phyloP scores from a whole-genome alignment of 2,888 invertebrate genomes.

The Pseudoips prasinana region DNA sequence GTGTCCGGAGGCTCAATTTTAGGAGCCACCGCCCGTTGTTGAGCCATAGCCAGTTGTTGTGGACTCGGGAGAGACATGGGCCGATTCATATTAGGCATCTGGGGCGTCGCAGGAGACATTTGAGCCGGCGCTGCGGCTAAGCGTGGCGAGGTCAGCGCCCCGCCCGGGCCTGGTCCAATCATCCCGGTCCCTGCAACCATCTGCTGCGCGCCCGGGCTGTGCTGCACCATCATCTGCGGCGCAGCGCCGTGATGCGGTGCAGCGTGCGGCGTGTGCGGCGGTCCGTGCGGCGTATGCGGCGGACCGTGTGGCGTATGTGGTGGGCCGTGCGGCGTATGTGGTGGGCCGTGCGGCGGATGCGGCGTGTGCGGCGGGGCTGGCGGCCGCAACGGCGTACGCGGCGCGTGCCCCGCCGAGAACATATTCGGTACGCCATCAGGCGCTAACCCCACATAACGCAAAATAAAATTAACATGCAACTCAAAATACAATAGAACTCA shows the following conservation, averaged over 20 bases:
- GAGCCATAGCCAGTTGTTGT: conserved; percentile 66
- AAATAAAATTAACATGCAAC: conserved; percentile 50
- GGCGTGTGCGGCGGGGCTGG: conserved; percentile 56
- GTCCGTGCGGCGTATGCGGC: conserved; percentile 61
- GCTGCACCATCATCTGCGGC: conserved; percentile 45
- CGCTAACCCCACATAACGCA: conserved; percentile 65
- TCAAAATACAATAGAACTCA: conserved; percentile 20
- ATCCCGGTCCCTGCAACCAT: conserved; percentile 41
- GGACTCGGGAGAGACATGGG: conserved; percentile 66
- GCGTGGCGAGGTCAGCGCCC: conserved; percentile 69
- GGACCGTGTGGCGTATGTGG: conserved; percentile 34
- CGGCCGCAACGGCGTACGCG: conserved; percentile 58
- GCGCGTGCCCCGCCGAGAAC: conserved; percentile 70
- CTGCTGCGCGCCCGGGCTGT: conserved; percentile 58
- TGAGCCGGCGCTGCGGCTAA: conserved; percentile 69
- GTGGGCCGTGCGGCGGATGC: conserved; percentile 40
- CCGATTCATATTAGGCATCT: conserved; percentile 67
- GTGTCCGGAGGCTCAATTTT: conserved; percentile 83
- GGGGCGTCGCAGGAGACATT: conserved; percentile 73
- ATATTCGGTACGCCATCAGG: conserved; percentile 75
- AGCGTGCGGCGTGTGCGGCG: conserved; percentile 32
- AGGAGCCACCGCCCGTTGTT: conserved; percentile 74
- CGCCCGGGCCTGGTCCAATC: conserved; percentile 45
- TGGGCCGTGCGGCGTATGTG: conserved; percentile 59
- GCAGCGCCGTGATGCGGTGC: conserved; percentile 36